phyloP scores from a whole-genome alignment of 2,888 invertebrate species.

The Pyrgus malvae region DNA sequence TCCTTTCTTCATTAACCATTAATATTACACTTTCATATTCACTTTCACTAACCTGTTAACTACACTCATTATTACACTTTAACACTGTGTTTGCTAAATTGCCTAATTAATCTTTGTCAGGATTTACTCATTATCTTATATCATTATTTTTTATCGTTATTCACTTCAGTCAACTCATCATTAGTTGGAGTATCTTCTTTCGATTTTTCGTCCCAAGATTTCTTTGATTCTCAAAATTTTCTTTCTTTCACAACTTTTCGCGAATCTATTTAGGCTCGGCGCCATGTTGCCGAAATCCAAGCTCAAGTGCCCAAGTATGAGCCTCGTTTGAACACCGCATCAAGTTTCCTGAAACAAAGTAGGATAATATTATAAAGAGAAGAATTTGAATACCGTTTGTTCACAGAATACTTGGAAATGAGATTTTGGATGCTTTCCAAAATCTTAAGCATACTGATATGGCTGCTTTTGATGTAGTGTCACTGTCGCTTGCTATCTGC shows the following conservation, averaged over 20 bases:
- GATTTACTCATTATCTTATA: neutral
- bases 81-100: neutral
- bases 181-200: neutral
- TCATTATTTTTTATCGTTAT: neutral
- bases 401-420: neutral
- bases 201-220: conserved; percentile 1
- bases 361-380: conserved; percentile 41
- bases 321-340: neutral
- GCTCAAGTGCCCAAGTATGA: conserved; percentile 1
- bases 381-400: conserved; percentile 26
- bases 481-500: conserved; percentile 31
- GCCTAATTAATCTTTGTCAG: neutral
- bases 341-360: conserved; percentile 47
- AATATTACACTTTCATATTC: conserved; percentile 33
- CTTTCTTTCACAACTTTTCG: neutral
- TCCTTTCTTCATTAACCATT: conserved; percentile 37
- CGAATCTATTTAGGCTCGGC: conserved; percentile 12
- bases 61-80: conserved; percentile 12
- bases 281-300: conserved; percentile 17
- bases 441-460: conserved; percentile 37
- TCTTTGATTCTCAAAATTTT: neutral
- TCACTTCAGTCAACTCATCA: neutral
- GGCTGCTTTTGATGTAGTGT: conserved; percentile 39
- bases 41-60: conserved; percentile 16
- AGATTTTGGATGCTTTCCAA: conserved; percentile 20